Conservation (phyloP, 2,113 vertebrate genomes). For the Spilogale gracilis region DNA sequence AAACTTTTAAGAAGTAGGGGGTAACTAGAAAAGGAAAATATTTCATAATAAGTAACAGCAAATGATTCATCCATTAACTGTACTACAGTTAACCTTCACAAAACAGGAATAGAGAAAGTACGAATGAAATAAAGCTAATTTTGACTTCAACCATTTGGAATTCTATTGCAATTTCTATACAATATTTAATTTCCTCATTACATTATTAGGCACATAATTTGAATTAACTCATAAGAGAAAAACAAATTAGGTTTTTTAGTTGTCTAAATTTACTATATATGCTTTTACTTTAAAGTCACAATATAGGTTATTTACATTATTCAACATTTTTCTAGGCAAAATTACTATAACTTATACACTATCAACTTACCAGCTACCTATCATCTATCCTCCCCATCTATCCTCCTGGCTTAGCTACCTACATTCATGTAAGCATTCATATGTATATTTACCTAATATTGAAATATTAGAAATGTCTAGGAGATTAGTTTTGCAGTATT, state of each 20-base stretch:
- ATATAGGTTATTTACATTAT: background rate
- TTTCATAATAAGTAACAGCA: conserved; percentile 42
- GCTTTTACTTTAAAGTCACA: background rate
- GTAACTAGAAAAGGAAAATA: background rate
- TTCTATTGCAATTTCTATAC: background rate
- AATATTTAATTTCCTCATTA: background rate
- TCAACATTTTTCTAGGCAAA: background rate
- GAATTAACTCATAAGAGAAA: conserved; percentile 12
- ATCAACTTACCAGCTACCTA: background rate
- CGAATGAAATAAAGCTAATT: background rate
- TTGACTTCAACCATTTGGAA: background rate
- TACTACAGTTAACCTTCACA: background rate
- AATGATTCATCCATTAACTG: background rate
- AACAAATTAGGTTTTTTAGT: background rate
- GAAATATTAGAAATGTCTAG: background rate
- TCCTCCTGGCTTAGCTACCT: background rate
- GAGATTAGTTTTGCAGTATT: background rate
- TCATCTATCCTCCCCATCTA: background rate
- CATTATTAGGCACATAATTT: background rate
- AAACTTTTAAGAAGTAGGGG: background rate
- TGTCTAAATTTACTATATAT: background rate
- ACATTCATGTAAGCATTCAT: background rate
- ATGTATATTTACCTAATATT: background rate
- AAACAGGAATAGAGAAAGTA: background rate
- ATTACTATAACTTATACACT: background rate